phyloP scores from a whole-genome alignment of 2,888 invertebrate genomes.

The Tiliacea citrago region DNA sequence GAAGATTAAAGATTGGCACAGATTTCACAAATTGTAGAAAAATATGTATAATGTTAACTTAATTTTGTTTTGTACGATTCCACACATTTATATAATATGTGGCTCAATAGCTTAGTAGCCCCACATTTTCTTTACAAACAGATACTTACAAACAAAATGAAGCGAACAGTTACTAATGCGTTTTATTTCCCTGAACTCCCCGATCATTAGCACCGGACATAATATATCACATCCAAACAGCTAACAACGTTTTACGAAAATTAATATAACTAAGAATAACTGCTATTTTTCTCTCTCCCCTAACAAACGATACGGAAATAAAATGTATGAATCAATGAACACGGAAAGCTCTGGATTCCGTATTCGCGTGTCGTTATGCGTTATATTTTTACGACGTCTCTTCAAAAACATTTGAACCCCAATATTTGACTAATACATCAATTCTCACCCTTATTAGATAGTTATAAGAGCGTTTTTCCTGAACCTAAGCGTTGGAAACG shows the following conservation, averaged over 20 bases:
- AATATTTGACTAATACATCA: constrained; percentile 35
- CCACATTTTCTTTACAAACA: no score
- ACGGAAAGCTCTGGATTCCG: constrained; percentile 57
- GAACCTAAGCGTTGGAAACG: constrained; percentile 1
- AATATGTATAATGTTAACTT: no score
- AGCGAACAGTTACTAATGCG: constrained; percentile 33
- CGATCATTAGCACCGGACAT: constrained; percentile 53
- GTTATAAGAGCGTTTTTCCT: constrained; percentile 32
- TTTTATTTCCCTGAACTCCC: constrained; percentile 53
- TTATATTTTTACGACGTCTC: constrained; percentile 61
- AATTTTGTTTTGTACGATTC: no score
- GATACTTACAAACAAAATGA: constrained; percentile 19
- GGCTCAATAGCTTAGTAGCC: no score
- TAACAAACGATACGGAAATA: constrained; percentile 60
- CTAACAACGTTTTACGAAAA: constrained; percentile 52
- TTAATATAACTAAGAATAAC: constrained; percentile 51
- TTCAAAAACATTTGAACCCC: constrained; percentile 57
- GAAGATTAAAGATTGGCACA: no score
- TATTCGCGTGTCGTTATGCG: constrained; percentile 60
- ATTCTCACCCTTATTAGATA: constrained; percentile 26
- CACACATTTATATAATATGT: no score
- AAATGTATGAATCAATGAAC: constrained; percentile 68
- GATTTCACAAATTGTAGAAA: no score
- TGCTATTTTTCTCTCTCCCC: constrained; percentile 47
- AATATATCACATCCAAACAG: constrained; percentile 57